These are phyloP conservation scores for Peromyscus eremicus DNA, from an alignment of 2,797 vertebrate species.

Conservation along the genomic window DNA sequence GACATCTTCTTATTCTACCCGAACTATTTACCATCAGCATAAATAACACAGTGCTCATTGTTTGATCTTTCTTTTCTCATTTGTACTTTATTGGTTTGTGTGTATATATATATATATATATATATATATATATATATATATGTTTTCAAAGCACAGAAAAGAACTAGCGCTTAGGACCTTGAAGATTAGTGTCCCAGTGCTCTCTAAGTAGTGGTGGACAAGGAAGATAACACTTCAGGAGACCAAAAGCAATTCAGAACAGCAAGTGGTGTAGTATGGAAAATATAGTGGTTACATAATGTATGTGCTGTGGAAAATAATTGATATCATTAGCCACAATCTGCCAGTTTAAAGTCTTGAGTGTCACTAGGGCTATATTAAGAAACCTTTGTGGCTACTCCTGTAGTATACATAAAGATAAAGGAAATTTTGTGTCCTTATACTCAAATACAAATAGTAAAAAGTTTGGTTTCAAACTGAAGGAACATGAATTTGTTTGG, in stretches of 20 bases:
- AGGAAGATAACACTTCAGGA: conserved; percentile 57
- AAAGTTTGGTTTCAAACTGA: conserved; percentile 67
- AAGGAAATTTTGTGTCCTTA: conserved; percentile 35
- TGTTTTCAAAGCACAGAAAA: conserved; percentile 16
- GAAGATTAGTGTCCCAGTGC: neutral
- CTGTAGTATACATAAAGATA: neutral
- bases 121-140: neutral
- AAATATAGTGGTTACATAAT: neutral
- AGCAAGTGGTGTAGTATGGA: conserved; percentile 57
- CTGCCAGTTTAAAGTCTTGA: neutral
- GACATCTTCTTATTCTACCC: neutral
- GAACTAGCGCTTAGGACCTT: neutral
- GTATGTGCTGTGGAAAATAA: neutral
- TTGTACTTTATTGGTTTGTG: conserved; percentile 39
- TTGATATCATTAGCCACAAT: conserved; percentile 6
- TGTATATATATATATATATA: neutral
- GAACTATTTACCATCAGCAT: conserved; percentile 21
- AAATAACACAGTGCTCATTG: conserved; percentile 38
- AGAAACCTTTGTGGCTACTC: conserved; percentile 26
- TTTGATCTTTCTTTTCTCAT: conserved; percentile 52
- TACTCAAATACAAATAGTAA: conserved; percentile 16
- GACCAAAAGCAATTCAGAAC: conserved; percentile 40
- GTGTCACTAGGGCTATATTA: neutral
- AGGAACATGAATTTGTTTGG: conserved; percentile 61
- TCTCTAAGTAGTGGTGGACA: conserved; percentile 3